Evolutionary conservation across 2,888 invertebrate genomes (phyloP), one percentile per base, ranked within the genome.

Genomic region (Graphium colonna): DNA sequence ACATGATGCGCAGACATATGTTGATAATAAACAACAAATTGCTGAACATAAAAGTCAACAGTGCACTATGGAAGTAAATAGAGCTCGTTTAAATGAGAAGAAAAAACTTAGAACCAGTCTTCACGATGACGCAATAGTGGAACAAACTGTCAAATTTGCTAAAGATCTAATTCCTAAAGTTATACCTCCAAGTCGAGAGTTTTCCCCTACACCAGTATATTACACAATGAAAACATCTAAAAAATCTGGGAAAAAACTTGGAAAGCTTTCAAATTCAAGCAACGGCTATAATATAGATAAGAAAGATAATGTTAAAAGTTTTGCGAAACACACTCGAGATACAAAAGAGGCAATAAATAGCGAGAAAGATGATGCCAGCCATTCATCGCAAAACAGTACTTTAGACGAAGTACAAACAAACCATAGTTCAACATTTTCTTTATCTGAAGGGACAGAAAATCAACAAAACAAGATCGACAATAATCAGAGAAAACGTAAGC

Each of bases 331-430:
- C 10, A 70, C 62, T 46, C 64, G 66, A 54, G 73, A 70, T 55
- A 67, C 73, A 0, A 71, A 68, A 58, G 65, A 21, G 64, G 60
- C 55, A 57, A 48, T 38, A 57, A 61, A 56, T 9, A 79, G 75
- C 50, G 60, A 58, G 3, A 67, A 61, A 45, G 79, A 81, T 57
- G 78, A 79, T 3, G 28, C 68, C 2, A 79, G 73, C 57, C 75
- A 69, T 40, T 71, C 73, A 1, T 80, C 81, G 1, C 68, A 70
- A 56, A 79, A 69, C 42, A 79, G 77, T 43, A 85, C 85, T 39
- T 64, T 82, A 52, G 83, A 88, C 41, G 85, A 87, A 57, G 58
- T 80, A 28, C 77, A 81, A 50, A 73, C 79, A 33, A 82, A 85
- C 58, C 79, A 76, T 43, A 83, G 83, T 13, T 57, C 82, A 45